Conservation (phyloP, 2,888 invertebrate genomes). For the Lithophane socia region DNA sequence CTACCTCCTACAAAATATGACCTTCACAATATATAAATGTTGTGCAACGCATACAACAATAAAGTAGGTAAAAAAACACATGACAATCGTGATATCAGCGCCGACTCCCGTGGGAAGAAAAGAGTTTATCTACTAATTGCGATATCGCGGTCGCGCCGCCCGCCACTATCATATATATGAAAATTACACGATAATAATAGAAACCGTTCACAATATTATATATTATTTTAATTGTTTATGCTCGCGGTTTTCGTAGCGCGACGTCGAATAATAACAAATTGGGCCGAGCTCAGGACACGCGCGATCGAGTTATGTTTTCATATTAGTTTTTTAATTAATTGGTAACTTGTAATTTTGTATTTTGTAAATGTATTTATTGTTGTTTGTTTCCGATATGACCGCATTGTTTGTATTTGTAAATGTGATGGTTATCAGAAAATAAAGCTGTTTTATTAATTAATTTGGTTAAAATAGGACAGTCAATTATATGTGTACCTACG, state of each 20-base stretch:
- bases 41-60: conserved; percentile 25
- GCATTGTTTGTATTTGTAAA: conserved; percentile 50
- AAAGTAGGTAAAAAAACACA: conserved; percentile 58
- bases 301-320: conserved; percentile 77
- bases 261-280: conserved; percentile 81
- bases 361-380: conserved; percentile 60
- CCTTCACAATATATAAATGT: conserved; percentile 35
- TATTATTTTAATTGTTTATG: conserved; percentile 82
- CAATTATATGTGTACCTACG: too few relatives aligned
- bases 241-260: conserved; percentile 81
- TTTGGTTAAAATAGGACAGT: neutral
- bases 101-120: conserved; percentile 87
- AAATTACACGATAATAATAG: conserved; percentile 79
- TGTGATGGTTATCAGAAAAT: conserved; percentile 15
- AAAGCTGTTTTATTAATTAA: conserved; percentile 15
- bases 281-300: conserved; percentile 74
- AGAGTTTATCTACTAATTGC: conserved; percentile 77
- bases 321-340: conserved; percentile 77
- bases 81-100: conserved; percentile 62
- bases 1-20: conserved; percentile 28
- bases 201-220: conserved; percentile 69
- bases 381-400: conserved; percentile 47
- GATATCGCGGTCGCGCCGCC: conserved; percentile 77
- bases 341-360: conserved; percentile 62
- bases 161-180: conserved; percentile 73